Conservation (phyloP, 53 echinoderm and acorn worm species). For the Temnopleurus reevesii region DNA sequence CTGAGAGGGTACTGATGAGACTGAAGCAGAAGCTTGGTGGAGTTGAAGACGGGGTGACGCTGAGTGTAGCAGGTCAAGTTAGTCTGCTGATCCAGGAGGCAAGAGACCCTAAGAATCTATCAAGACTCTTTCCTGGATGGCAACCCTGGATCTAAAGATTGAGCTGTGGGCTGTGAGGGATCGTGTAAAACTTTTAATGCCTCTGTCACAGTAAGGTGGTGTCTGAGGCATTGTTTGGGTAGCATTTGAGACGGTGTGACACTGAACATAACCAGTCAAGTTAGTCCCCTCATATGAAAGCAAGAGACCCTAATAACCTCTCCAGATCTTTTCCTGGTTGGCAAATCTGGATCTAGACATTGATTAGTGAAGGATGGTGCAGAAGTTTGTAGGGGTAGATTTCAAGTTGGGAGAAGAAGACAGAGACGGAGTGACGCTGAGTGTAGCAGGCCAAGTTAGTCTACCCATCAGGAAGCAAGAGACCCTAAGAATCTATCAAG, state of each 20-base stretch:
- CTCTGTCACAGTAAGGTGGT: no score
- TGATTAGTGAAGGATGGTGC: slow-evolving; percentile 72
- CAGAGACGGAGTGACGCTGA: slow-evolving; percentile 96
- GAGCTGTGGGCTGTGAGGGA: neutral
- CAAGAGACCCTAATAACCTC: slow-evolving; percentile 89
- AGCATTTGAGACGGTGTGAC: slow-evolving; percentile 98
- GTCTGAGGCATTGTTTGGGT: no score
- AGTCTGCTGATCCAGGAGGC: slow-evolving; percentile 96
- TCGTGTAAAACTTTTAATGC: no score
- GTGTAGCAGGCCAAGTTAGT: slow-evolving; percentile 92
- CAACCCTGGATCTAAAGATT: slow-evolving; percentile 74
- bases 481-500: slow-evolving; percentile 89
- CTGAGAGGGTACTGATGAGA: slow-evolving; percentile 89
- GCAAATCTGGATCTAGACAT: slow-evolving; percentile 87
- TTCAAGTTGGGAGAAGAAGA: no score
- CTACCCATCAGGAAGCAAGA: slow-evolving; percentile 94
- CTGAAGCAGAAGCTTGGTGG: slow-evolving; percentile 91
- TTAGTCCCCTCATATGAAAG: slow-evolving; percentile 93
- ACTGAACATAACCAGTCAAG: slow-evolving; percentile 89
- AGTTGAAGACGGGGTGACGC: slow-evolving; percentile 90
- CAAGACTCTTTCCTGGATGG: slow-evolving; percentile 92
- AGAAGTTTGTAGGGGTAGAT: slow-evolving; percentile 93
- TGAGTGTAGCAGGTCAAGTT: slow-evolving; percentile 94
- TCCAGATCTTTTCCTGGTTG: slow-evolving; percentile 91
- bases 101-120: slow-evolving; percentile 87